These are phyloP conservation scores for Heterochromis multidens DNA, from an alignment of 2,113 vertebrate species.

Conservation along the genomic window DNA sequence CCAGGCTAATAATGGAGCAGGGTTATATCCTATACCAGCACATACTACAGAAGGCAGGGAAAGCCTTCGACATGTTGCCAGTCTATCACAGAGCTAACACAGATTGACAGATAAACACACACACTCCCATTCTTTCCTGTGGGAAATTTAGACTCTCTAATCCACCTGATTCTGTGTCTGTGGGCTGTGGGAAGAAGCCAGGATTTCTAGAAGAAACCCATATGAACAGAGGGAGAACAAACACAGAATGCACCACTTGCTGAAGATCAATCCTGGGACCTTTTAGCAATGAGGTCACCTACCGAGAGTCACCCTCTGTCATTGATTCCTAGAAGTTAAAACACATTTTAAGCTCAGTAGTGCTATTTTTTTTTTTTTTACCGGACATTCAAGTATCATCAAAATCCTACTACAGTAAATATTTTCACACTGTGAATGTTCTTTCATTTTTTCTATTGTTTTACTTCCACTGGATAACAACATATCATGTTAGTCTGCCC, in stretches of 20 bases:
- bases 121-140: slow-evolving; percentile 25
- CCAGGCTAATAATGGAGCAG: background rate
- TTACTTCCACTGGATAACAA: background rate
- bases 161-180: slow-evolving; percentile 54
- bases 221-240: background rate
- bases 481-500: background rate
- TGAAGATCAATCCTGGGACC: background rate
- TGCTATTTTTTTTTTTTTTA: no score
- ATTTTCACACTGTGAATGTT: background rate
- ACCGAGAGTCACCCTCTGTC: background rate
- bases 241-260: background rate
- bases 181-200: slow-evolving; percentile 11
- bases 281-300: background rate
- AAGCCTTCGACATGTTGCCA: slow-evolving; percentile 50
- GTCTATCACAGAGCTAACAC: slow-evolving; percentile 57
- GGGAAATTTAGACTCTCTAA: slow-evolving; percentile 59
- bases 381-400: background rate
- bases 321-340: slow-evolving; percentile 8
- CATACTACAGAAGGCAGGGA: slow-evolving; percentile 49
- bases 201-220: background rate
- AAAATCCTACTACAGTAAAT: background rate
- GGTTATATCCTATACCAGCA: background rate
- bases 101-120: slow-evolving; percentile 62
- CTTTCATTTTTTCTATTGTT: background rate
- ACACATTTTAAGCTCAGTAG: background rate